Percentiles rank a stretch among this genome's conserved stretches.
phyloP scores from a whole-genome alignment of 2,113 vertebrate genomes.

The Dolichallabes microphthalmus region DNA sequence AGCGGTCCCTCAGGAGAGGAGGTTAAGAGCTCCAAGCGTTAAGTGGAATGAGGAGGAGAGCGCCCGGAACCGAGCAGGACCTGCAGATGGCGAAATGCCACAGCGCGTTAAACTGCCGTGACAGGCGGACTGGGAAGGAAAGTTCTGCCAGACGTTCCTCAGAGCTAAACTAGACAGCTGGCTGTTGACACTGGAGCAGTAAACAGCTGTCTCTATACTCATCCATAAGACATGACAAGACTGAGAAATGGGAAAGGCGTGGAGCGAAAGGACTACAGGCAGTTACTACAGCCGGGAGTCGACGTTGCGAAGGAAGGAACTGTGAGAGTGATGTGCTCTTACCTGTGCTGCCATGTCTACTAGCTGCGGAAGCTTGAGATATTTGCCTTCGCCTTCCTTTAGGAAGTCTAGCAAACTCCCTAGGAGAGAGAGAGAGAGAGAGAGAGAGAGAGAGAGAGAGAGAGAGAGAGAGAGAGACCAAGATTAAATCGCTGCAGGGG shows the following conservation, averaged over 20 bases:
- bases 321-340: conserved; percentile 43
- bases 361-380: conserved; percentile 93
- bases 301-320: background rate
- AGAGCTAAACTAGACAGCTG: conserved; percentile 24
- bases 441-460: background rate
- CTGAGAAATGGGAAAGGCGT: background rate
- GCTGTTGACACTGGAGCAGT: conserved; percentile 23
- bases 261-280: background rate
- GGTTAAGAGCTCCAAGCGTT: conserved; percentile 64
- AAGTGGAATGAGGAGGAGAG: conserved; percentile 48
- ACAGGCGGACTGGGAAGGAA: conserved; percentile 54
- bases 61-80: conserved; percentile 2
- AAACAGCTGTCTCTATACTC: conserved; percentile 23
- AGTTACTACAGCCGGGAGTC: background rate
- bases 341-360: conserved; percentile 99
- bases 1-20: conserved; percentile 62
- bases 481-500: background rate
- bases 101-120: conserved; percentile 56
- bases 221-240: background rate
- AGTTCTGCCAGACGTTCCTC: conserved; percentile 39
- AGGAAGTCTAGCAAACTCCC: conserved; percentile 96
- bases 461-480: background rate
- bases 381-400: conserved; percentile 95
- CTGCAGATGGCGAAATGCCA: conserved; percentile 29
- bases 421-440: conserved; percentile 58